These are phyloP conservation scores for Ia io DNA, from an alignment of 2,113 vertebrate genomes.

Conservation along the genomic window DNA sequence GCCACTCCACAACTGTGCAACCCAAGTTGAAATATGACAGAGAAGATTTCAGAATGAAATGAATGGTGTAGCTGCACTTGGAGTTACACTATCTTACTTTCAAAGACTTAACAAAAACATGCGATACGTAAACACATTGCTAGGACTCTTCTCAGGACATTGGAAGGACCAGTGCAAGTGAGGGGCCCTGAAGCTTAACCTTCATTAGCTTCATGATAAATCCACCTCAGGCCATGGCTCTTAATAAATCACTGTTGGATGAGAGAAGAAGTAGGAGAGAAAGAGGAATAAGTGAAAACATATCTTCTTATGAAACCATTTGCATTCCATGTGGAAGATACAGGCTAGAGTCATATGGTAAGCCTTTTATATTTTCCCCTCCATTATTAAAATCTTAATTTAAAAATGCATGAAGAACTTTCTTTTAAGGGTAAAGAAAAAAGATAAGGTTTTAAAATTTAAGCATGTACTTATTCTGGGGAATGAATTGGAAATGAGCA, in stretches of 20 bases:
- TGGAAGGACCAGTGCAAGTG: background rate
- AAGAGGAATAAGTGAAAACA: background rate
- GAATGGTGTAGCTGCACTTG: background rate
- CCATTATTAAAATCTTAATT: slow-evolving; percentile 68
- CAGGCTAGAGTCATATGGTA: slow-evolving; percentile 3
- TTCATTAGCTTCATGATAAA: background rate
- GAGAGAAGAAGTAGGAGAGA: background rate
- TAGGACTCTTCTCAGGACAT: background rate
- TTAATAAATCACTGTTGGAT: background rate
- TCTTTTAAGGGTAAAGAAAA: slow-evolving; percentile 50
- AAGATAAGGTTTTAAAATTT: slow-evolving; percentile 60
- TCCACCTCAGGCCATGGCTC: background rate
- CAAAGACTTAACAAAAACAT: background rate
- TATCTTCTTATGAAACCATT: background rate
- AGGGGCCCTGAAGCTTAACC: background rate
- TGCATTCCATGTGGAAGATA: slow-evolving; percentile 6
- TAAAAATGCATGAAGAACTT: slow-evolving; percentile 68
- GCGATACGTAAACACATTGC: background rate
- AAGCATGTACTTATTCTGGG: slow-evolving; percentile 50
- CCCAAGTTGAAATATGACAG: background rate
- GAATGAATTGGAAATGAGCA: slow-evolving; percentile 63
- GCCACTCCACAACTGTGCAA: background rate
- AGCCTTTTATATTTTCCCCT: slow-evolving; percentile 53
- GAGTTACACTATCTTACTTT: background rate
- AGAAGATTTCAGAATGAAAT: background rate